Conservation (phyloP, 2,888 invertebrate genomes). For the Himalopsyche japonica region DNA sequence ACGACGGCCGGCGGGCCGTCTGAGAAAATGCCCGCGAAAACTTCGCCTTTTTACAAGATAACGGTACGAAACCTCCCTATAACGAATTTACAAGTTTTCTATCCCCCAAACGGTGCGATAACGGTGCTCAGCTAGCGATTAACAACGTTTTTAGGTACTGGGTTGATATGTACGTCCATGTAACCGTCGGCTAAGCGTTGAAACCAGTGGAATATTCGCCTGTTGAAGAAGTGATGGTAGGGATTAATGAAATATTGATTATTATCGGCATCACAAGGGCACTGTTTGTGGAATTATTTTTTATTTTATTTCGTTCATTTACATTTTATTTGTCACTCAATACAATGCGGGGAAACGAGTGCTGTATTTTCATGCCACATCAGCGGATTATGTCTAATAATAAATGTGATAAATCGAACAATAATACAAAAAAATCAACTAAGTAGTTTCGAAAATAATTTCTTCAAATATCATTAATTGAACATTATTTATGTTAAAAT, state of each 20-base stretch:
- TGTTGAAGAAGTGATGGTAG: neutral
- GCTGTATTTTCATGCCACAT: neutral
- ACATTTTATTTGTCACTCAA: neutral
- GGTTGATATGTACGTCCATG: neutral
- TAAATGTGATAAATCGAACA: neutral
- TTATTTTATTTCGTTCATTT: neutral
- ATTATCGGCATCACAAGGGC: neutral
- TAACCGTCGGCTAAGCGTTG: neutral
- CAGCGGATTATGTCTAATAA: neutral
- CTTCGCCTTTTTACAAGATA: conserved; percentile 46
- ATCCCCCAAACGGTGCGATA: neutral
- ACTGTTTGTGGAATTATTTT: neutral
- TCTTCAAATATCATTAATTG: neutral
- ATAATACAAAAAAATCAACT: neutral
- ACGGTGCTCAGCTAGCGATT: neutral
- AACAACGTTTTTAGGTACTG: neutral
- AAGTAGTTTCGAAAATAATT: neutral
- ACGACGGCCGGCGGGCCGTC: conserved; percentile 43
- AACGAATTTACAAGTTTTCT: conserved; percentile 13
- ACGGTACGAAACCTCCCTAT: conserved; percentile 45
- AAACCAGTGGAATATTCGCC: neutral
- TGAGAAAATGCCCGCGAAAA: conserved; percentile 22
- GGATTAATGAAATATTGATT: neutral
- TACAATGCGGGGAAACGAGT: neutral
- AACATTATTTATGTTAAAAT: neutral